These are phyloP conservation scores for Varanus salvator DNA, from an alignment of 2,113 vertebrate genomes.

Conservation along the genomic window DNA sequence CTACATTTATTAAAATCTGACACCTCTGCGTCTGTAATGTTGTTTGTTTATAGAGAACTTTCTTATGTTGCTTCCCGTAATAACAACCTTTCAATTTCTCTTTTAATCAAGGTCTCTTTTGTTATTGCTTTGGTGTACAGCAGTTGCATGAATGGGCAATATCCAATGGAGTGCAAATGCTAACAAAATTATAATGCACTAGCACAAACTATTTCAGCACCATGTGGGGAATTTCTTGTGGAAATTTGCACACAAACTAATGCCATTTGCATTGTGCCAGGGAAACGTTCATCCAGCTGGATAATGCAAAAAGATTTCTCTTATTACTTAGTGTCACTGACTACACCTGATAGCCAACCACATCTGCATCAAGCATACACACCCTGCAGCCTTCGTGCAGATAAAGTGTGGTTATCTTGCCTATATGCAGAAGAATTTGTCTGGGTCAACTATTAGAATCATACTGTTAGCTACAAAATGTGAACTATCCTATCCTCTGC, in stretches of 20 bases:
- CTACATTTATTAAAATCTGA: background rate
- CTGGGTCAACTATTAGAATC: background rate
- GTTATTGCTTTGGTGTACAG: background rate
- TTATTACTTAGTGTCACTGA: background rate
- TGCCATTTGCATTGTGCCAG: too few relatives aligned
- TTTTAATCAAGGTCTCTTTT: background rate
- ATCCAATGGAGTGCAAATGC: too few relatives aligned
- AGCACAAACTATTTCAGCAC: too few relatives aligned
- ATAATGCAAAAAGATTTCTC: too few relatives aligned
- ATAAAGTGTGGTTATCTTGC: background rate
- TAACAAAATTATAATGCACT: too few relatives aligned
- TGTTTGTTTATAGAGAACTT: background rate
- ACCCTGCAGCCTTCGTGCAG: too few relatives aligned
- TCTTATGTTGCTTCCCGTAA: background rate
- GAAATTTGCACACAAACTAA: too few relatives aligned
- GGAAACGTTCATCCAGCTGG: too few relatives aligned
- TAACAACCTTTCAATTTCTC: background rate
- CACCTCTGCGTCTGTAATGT: background rate
- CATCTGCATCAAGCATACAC: background rate
- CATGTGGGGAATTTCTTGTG: too few relatives aligned
- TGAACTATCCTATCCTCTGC: too few relatives aligned
- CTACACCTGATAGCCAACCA: background rate
- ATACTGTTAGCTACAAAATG: too few relatives aligned
- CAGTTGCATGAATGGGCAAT: background rate
- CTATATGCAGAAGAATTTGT: background rate